phyloP scores from a whole-genome alignment of 2,797 vertebrate species.

The Morelia viridis region DNA sequence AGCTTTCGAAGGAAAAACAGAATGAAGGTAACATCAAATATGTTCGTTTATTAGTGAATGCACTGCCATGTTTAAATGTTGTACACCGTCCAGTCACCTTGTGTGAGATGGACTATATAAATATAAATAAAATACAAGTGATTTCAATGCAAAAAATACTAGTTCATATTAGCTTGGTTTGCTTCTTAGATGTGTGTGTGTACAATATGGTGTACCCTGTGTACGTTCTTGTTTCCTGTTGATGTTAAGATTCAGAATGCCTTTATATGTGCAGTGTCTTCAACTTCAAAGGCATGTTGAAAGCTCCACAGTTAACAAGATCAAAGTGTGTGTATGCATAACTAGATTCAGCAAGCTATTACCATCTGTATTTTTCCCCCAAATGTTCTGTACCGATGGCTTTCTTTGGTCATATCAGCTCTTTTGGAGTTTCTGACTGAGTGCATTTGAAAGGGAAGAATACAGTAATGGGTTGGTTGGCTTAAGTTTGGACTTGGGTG shows the following conservation, averaged over 20 bases:
- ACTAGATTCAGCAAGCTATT: background rate
- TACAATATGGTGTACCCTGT: no score
- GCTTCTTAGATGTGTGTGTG: no score
- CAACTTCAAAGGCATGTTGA: background rate
- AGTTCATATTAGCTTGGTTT: no score
- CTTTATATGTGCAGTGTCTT: background rate
- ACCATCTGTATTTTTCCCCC: background rate
- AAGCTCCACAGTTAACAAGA: background rate
- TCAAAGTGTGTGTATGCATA: background rate
- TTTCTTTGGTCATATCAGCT: background rate
- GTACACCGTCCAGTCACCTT: no score
- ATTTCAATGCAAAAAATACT: no score
- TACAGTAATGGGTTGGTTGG: background rate
- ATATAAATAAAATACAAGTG: no score
- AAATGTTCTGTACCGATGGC: background rate
- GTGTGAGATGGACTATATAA: no score
- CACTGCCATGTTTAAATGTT: no score
- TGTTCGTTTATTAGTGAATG: no score
- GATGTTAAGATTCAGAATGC: background rate
- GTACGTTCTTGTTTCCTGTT: no score
- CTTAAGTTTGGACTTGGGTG: background rate
- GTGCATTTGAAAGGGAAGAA: background rate
- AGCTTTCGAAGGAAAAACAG: no score
- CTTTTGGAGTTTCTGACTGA: background rate
- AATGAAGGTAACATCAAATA: no score